These are phyloP conservation scores for Myoxocephalus aenaeus DNA, from an alignment of 2,797 vertebrate species.

Conservation along the genomic window DNA sequence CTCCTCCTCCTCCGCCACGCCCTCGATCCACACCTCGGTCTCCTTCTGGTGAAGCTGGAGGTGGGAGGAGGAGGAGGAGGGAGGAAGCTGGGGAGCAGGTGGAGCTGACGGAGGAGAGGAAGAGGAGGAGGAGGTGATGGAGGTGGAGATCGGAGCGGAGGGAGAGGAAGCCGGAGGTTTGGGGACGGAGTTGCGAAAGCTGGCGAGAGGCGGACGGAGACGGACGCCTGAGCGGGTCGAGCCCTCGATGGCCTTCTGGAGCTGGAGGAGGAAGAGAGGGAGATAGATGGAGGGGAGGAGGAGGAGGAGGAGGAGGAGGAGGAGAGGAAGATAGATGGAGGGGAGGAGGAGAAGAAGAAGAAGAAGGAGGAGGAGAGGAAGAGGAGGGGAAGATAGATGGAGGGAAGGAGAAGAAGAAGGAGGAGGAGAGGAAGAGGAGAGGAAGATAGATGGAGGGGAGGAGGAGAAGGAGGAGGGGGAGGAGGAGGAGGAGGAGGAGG, in stretches of 20 bases:
- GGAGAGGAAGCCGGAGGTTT: constrained; percentile 57
- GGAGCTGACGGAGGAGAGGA: constrained; percentile 54
- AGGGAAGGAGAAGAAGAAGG: too few relatives aligned
- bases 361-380: too few relatives aligned
- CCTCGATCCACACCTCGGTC: constrained; percentile 78
- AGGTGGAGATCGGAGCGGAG: constrained; percentile 71
- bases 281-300: too few relatives aligned
- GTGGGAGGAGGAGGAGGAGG: constrained; percentile 33
- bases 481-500: too few relatives aligned
- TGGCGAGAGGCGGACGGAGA: constrained; percentile 93
- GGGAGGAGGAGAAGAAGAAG: not conserved
- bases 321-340: not conserved
- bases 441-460: too few relatives aligned
- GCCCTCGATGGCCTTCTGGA: constrained; percentile 95
- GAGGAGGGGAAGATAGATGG: too few relatives aligned
- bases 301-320: too few relatives aligned
- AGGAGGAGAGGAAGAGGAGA: too few relatives aligned
- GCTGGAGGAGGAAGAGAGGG: constrained; percentile 73
- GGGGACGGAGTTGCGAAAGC: constrained; percentile 85
- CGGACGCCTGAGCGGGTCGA: constrained; percentile 90
- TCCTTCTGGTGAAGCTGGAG: constrained; percentile 58
- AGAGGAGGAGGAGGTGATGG: constrained; percentile 40
- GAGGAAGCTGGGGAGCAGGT: constrained; percentile 68
- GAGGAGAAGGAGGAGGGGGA: too few relatives aligned
- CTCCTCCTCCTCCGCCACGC: constrained; percentile 35